Percentiles rank a stretch among this genome's conserved stretches.
Evolutionary conservation across 2,888 invertebrate genomes (phyloP).

Genomic region (Coelopa pilipes): DNA sequence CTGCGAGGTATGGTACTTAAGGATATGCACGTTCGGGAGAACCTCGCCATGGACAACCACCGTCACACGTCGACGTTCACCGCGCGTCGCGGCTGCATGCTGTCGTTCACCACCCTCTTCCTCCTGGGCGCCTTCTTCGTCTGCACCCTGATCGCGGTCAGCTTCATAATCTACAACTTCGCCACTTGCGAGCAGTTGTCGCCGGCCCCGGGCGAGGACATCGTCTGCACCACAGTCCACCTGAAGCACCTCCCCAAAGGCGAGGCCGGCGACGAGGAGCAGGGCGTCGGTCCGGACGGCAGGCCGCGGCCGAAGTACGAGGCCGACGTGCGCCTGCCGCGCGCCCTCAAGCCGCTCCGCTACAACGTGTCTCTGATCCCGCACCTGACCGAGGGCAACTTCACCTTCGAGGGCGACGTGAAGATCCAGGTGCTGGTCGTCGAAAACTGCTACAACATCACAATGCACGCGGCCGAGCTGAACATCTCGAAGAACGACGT

Average conservation of each 20-base stretch:
- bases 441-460: conserved; percentile 72
- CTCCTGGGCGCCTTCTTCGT: conserved; percentile 74
- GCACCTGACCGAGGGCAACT: conserved; percentile 78
- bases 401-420: conserved; percentile 81
- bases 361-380: conserved; percentile 80
- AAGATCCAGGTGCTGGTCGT: conserved; percentile 73
- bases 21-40: conserved; percentile 62
- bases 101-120: conserved; percentile 74
- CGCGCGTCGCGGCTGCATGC: conserved; percentile 69
- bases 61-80: conserved; percentile 50
- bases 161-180: conserved; percentile 81
- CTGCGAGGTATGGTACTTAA: conserved; percentile 56
- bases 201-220: conserved; percentile 53
- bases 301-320: conserved; percentile 55
- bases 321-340: conserved; percentile 78
- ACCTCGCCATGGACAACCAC: conserved; percentile 52
- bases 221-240: conserved; percentile 57
- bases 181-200: conserved; percentile 73
- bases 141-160: conserved; percentile 75
- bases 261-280: conserved; percentile 44
- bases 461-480: conserved; percentile 80
- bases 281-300: conserved; percentile 41
- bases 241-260: conserved; percentile 48
- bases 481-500: conserved; percentile 72
- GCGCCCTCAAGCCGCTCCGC: conserved; percentile 74